Base-by-base conservation (phyloP, 2,888 invertebrate species). In the Dioctria linearis region DNA sequence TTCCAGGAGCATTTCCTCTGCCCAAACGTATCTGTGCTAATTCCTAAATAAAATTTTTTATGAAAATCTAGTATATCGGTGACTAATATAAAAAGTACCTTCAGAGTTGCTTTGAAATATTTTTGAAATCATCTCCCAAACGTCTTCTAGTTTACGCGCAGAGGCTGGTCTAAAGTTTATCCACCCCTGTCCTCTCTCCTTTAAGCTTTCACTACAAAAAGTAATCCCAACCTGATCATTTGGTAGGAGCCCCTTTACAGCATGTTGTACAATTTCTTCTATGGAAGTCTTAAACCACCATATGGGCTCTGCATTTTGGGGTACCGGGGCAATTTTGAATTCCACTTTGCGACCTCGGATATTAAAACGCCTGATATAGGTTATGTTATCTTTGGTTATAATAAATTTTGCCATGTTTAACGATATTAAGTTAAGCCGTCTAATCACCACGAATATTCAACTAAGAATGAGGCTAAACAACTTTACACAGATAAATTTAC, bases 11-110 rank as follows among this genome's bases (percentile, higher is more conserved):
- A 9, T 54, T 59, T 59, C 42, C 73, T 13, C 51, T n/a, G 39
- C 2, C 59, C 59, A 78, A 83, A 85, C n/a, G 82, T 83, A 65
- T 83, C 83, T 0, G 83, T 80, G 39, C 76, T 82, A 2, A 83
- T 80, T 40, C 71, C 71, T 71, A 71, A 71, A 71, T n/a, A 25
- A 6, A 51, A 25, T 4, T 11, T 46, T 0, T 49, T 9, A 13
- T 6, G 49, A 71, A 71, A 8, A 11, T 5, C 8, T 6, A 1
- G 9, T 3, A 13, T 6, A 71, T 11, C 51, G 8, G 4, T 25
- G 1, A 13, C 13, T 5, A 25, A 49, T 11, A 51, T 71, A 51
- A 37, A 71, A 37, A 71, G 3, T 51, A 65, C 78, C 78, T 65
- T 78, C 42, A 11, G 78, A 78, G 37, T 46, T 78, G 37, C 66